phyloP scores from a whole-genome alignment of 1,140 invertebrate genomes.

The Drosophila navojoa region DNA sequence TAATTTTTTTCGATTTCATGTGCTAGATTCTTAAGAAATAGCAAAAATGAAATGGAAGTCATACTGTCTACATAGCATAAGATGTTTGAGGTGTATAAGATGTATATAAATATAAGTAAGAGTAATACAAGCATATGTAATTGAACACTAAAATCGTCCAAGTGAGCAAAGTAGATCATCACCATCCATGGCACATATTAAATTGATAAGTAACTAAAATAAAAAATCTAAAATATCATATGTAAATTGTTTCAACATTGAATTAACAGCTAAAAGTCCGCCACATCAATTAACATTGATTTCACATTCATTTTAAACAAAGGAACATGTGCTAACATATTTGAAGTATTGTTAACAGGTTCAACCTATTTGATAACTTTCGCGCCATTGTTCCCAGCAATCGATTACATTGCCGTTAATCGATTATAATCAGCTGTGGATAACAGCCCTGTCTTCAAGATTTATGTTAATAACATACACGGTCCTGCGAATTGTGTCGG shows the following conservation, averaged over 20 bases:
- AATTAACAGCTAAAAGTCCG: conserved; percentile 8
- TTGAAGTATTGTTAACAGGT: no score
- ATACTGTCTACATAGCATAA: conserved; percentile 20
- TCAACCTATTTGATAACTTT: no score
- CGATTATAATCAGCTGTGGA: no score
- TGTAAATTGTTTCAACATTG: conserved; percentile 24
- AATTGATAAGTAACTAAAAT: conserved; percentile 7
- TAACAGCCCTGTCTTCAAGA: no score
- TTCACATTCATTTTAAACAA: no score
- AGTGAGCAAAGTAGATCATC: conserved; percentile 17
- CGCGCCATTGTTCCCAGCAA: no score
- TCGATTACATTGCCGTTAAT: no score
- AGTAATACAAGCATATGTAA: not conserved
- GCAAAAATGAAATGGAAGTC: not conserved
- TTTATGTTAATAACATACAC: no score
- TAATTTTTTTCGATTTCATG: conserved; percentile 20
- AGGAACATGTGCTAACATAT: no score
- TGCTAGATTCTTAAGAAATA: conserved; percentile 8
- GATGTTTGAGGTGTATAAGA: not conserved
- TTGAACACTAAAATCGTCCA: conserved; percentile 30
- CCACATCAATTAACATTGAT: conserved; percentile 2
- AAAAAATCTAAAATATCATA: conserved; percentile 30
- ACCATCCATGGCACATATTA: conserved; percentile 32
- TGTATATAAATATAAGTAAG: conserved; percentile 18
- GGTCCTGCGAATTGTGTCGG: no score